Conservation (phyloP, 2,888 invertebrate genomes). For the Pristionchus japonicus region DNA sequence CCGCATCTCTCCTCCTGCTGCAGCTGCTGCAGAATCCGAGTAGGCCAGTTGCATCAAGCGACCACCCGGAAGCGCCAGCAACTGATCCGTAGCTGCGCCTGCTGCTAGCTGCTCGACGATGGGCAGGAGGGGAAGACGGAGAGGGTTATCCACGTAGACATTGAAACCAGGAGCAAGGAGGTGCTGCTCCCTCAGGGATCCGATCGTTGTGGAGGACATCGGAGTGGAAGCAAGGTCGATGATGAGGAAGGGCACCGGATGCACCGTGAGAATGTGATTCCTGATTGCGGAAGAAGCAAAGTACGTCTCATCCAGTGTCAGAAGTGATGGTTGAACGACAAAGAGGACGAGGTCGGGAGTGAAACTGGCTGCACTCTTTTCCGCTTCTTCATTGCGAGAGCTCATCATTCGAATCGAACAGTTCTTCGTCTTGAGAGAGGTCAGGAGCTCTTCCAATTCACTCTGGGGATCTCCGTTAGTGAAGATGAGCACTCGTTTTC, state of each 20-base stretch:
- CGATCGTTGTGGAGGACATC: neutral
- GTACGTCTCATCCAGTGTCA: neutral
- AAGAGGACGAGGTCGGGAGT: neutral
- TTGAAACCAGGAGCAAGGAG: neutral
- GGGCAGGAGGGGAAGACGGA: neutral
- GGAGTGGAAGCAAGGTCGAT: neutral
- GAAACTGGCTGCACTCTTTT: neutral
- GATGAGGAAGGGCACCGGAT: neutral
- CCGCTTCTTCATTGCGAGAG: neutral
- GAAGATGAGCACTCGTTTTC: slow-evolving; percentile 37
- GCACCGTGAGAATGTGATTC: neutral
- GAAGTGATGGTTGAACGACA: neutral
- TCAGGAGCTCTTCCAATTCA: neutral
- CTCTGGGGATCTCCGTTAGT: neutral
- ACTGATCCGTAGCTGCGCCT: neutral
- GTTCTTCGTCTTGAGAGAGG: neutral
- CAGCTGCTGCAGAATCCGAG: neutral
- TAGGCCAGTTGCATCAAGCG: slow-evolving; percentile 10
- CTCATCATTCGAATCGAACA: neutral
- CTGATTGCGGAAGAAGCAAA: slow-evolving; percentile 2
- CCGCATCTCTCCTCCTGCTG: neutral
- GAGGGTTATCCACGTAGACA: slow-evolving; percentile 19
- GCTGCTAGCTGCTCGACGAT: neutral
- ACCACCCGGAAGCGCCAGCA: neutral
- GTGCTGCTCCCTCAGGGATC: slow-evolving; percentile 36